Percentiles rank a stretch among this genome's conserved stretches.
These are phyloP conservation scores for Odobenus rosmarus DNA, from an alignment of 2,113 vertebrate genomes.

Conservation along the genomic window DNA sequence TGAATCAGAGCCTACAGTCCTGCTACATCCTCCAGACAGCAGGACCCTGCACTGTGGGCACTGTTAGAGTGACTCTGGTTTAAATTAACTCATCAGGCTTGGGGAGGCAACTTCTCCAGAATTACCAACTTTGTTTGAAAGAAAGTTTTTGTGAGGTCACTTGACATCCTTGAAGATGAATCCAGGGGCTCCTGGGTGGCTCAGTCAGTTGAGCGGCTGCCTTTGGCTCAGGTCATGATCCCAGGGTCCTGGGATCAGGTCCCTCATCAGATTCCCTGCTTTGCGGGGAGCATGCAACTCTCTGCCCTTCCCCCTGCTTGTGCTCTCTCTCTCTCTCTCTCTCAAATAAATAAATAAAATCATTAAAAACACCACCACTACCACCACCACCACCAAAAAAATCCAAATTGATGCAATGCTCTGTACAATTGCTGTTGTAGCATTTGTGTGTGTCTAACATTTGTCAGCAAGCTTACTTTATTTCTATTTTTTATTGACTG, in stretches of 20 bases:
- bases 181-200: background rate
- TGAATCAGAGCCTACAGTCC: slow-evolving; percentile 3
- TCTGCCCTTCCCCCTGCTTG: background rate
- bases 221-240: background rate
- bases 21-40: background rate
- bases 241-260: background rate
- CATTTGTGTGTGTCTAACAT: background rate
- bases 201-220: background rate
- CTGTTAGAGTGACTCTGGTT: background rate
- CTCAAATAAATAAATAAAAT: background rate
- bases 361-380: background rate
- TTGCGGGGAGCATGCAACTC: background rate
- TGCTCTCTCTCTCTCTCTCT: background rate
- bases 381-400: background rate
- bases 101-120: background rate
- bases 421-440: background rate
- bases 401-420: background rate
- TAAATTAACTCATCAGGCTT: background rate
- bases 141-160: slow-evolving; percentile 4
- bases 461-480: slow-evolving; percentile 31
- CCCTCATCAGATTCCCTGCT: no score
- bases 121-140: background rate
- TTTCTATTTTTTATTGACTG: slow-evolving; percentile 30
- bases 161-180: slow-evolving; percentile 43
- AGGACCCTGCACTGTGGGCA: background rate